Evolutionary conservation across 2,888 invertebrate species (phyloP).

Genomic region (Leptura quadrifasciata): DNA sequence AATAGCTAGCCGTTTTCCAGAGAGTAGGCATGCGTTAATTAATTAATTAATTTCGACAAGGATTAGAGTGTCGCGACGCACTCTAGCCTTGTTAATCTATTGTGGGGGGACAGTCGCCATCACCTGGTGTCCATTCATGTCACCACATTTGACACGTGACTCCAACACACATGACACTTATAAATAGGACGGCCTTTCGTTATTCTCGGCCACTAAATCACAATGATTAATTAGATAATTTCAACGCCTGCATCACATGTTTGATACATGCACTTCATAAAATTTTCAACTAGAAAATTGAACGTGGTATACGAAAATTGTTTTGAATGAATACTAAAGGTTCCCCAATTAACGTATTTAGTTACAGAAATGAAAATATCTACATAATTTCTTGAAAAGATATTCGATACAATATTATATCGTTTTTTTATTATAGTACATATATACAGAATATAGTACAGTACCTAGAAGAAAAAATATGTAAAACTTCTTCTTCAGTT

Average conservation of each 20-base stretch:
- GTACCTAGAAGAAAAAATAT: no score
- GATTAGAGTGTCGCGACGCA: conserved; percentile 3
- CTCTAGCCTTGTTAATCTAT: conserved; percentile 20
- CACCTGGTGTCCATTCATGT: conserved; percentile 38
- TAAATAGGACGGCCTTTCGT: conserved; percentile 33
- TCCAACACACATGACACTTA: conserved; percentile 37
- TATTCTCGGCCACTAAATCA: conserved; percentile 15
- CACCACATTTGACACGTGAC: conserved; percentile 34
- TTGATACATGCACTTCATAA: neutral
- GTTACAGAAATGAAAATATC: no score
- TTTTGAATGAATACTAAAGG: no score
- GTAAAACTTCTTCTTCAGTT: no score
- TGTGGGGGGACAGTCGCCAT: conserved; percentile 17
- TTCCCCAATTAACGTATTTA: no score
- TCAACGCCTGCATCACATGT: neutral
- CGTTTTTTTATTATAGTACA: no score
- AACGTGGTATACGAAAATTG: neutral
- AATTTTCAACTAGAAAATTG: neutral
- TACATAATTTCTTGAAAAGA: no score
- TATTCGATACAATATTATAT: no score
- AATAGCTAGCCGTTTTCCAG: conserved; percentile 19
- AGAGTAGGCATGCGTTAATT: conserved; percentile 3
- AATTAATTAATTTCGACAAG: conserved; percentile 32
- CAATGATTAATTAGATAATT: conserved; percentile 16
- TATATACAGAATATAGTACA: no score